Percentiles rank a stretch among this genome's conserved stretches.
Conservation (phyloP, 2,888 invertebrate genomes). For the Andrena fulva region DNA sequence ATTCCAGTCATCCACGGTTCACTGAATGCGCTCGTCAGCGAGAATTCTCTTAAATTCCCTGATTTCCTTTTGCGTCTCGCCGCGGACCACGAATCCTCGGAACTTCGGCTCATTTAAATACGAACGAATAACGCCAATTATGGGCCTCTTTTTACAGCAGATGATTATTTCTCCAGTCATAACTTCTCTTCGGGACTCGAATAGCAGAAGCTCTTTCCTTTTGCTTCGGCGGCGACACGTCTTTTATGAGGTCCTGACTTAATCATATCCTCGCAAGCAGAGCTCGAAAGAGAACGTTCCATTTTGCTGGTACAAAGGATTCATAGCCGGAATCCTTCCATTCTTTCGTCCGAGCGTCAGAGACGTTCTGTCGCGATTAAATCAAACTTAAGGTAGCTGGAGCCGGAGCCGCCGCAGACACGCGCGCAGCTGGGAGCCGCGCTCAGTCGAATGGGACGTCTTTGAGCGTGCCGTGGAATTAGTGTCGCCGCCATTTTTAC, state of each 20-base stretch:
- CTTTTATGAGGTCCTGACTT: not conserved
- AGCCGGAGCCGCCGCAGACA: not conserved
- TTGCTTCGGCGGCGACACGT: not conserved
- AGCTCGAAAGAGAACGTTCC: not conserved
- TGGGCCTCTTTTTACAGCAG: not conserved
- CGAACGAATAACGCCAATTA: not conserved
- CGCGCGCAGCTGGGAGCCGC: too few relatives aligned
- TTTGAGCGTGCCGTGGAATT: conserved; percentile 56
- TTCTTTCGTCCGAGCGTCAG: not conserved
- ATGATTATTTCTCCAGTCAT: too few relatives aligned
- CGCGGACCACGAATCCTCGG: not conserved
- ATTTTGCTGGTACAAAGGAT: not conserved
- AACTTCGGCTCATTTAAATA: not conserved
- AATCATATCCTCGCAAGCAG: not conserved
- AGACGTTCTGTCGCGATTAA: not conserved
- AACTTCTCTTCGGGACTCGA: too few relatives aligned
- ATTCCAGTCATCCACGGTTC: conserved; percentile 51
- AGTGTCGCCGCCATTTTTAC: conserved; percentile 74
- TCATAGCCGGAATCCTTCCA: not conserved
- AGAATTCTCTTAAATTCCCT: not conserved
- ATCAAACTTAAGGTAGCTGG: not conserved
- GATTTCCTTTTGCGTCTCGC: not conserved
- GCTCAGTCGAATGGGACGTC: conserved; percentile 27
- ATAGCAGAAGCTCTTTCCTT: too few relatives aligned
- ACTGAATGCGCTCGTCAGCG: not conserved